Conservation (phyloP, 1,140 invertebrate genomes). For the Drepana arcuata region DNA sequence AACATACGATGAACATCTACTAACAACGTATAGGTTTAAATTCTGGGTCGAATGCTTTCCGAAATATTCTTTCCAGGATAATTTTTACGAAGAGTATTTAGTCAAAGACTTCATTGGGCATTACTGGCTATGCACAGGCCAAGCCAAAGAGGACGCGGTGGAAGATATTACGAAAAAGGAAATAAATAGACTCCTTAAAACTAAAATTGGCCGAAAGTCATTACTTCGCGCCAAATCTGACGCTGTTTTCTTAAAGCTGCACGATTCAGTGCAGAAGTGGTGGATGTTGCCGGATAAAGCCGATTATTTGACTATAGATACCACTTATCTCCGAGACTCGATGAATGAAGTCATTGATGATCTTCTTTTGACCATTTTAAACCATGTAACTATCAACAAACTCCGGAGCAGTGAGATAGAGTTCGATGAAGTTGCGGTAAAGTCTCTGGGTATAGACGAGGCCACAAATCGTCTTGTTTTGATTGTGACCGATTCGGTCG, state of each 20-base stretch:
- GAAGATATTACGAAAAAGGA: conserved; percentile 2
- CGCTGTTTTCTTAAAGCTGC: conserved; percentile 4
- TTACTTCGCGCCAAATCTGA: background rate
- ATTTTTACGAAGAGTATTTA: too few species aligned
- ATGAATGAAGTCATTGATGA: background rate
- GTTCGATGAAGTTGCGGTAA: background rate
- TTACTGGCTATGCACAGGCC: conserved; percentile 2
- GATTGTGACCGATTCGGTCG: too few species aligned
- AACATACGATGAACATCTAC: too few species aligned
- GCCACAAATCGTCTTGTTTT: too few species aligned
- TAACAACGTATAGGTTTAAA: too few species aligned
- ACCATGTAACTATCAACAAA: conserved; percentile 2
- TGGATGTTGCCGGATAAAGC: conserved; percentile 1
- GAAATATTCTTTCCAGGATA: too few species aligned
- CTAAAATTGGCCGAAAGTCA: background rate
- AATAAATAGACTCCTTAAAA: background rate
- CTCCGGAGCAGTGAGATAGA: background rate
- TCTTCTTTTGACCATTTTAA: conserved; percentile 1
- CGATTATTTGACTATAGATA: conserved; percentile 4
- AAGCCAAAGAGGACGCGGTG: conserved; percentile 3
- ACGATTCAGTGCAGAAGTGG: conserved; percentile 10
- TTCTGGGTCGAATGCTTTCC: too few species aligned
- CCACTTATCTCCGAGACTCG: background rate
- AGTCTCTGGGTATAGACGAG: too few species aligned
- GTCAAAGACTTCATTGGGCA: too few species aligned